Evolutionary conservation across 2,797 vertebrate genomes (phyloP).

Genomic region (Brachymystax lenok): DNA sequence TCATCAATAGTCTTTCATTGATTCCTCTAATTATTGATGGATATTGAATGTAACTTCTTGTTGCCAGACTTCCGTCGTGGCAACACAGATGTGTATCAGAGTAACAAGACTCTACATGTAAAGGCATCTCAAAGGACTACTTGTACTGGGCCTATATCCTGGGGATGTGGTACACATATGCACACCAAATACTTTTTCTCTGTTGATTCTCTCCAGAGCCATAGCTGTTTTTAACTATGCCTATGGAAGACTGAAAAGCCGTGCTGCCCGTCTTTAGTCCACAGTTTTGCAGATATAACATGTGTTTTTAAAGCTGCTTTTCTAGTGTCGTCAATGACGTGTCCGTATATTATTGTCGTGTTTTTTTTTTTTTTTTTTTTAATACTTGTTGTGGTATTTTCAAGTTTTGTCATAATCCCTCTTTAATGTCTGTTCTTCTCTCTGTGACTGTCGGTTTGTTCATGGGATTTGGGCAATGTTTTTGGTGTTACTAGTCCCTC

Average conservation of each 20-base stretch:
- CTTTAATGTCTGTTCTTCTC: constrained; percentile 20
- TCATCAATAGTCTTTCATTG: constrained; percentile 7
- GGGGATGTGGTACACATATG: constrained; percentile 17
- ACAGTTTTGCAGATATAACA: background rate
- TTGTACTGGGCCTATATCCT: constrained; percentile 32
- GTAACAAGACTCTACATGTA: constrained; percentile 71
- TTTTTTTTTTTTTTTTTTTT: background rate
- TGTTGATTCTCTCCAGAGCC: constrained; percentile 25
- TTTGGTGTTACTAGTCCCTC: constrained; percentile 51
- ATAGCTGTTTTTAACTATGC: background rate
- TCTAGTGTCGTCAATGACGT: background rate
- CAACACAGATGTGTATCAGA: constrained; percentile 53
- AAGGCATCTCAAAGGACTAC: constrained; percentile 61
- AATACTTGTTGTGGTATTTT: background rate
- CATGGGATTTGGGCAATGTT: constrained; percentile 16
- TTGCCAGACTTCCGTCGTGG: constrained; percentile 22
- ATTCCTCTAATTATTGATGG: background rate
- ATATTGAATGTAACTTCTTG: constrained; percentile 17
- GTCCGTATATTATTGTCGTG: background rate
- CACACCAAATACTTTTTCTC: background rate
- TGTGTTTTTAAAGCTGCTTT: constrained; percentile 22
- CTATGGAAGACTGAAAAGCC: background rate
- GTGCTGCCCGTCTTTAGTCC: background rate
- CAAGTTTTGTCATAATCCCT: constrained; percentile 25
- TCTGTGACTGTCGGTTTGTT: constrained; percentile 10